A percentile compares a stretch with the other conserved stretches of the same genome.
Evolutionary conservation across 2,113 vertebrate genomes (phyloP).

Genomic region (Polyodon spathula): DNA sequence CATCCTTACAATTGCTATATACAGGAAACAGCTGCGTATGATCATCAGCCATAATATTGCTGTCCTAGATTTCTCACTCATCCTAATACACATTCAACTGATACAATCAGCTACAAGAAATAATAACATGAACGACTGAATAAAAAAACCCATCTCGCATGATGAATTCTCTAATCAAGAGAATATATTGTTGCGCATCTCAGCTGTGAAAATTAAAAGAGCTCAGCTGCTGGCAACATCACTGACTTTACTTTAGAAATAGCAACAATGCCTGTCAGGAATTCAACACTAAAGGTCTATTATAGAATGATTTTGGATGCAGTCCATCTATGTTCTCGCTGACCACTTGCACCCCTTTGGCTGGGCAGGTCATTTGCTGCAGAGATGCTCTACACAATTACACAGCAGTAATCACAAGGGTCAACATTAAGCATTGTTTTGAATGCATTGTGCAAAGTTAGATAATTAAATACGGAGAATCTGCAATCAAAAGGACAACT

Average conservation of each 20-base stretch:
- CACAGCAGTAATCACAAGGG: constrained; percentile 32
- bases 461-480: too few species aligned
- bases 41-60: constrained; percentile 6
- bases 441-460: too few species aligned
- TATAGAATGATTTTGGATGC: too few species aligned
- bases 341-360: constrained; percentile 15
- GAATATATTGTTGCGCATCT: constrained; percentile 50
- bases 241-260: constrained; percentile 17
- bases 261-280: neutral
- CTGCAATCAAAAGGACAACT: too few species aligned
- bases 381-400: constrained; percentile 17
- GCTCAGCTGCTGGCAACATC: constrained; percentile 36
- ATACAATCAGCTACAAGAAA: constrained; percentile 45
- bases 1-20: too few species aligned
- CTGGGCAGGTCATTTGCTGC: constrained; percentile 14
- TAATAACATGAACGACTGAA: constrained; percentile 51
- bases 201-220: constrained; percentile 23
- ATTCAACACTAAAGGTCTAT: too few species aligned
- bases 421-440: constrained; percentile 14
- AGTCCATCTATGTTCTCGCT: too few species aligned
- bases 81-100: constrained; percentile 25
- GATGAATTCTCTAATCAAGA: constrained; percentile 60
- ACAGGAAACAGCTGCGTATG: neutral
- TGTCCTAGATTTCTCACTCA: constrained; percentile 8
- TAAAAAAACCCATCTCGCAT: constrained; percentile 51